Percentiles rank a stretch among this genome's conserved stretches.
phyloP scores from a whole-genome alignment of 1,140 invertebrate species.

The Eufriesea mexicana region DNA sequence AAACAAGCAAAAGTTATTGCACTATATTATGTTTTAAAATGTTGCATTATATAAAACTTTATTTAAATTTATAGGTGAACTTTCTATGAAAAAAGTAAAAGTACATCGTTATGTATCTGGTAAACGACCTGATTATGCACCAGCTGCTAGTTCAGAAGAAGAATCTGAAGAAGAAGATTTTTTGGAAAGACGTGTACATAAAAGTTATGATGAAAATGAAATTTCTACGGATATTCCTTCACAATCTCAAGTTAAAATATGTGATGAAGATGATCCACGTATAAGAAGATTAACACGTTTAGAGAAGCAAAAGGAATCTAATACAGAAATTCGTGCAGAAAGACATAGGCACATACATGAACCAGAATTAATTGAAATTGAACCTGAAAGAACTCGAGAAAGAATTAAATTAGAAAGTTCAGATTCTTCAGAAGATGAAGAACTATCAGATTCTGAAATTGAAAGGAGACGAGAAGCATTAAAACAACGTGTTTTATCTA shows the following conservation, averaged over 20 bases:
- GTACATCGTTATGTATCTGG: slow-evolving; percentile 96
- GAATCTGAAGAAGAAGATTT: slow-evolving; percentile 94
- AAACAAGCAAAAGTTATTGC: too few species aligned
- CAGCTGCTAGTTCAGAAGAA: slow-evolving; percentile 90
- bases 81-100: slow-evolving; percentile 98
- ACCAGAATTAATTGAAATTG: slow-evolving; percentile 88
- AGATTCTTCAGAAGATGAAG: slow-evolving; percentile 87
- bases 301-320: slow-evolving; percentile 84
- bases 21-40: background rate
- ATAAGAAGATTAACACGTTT: slow-evolving; percentile 85
- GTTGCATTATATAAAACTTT: background rate
- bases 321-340: slow-evolving; percentile 83
- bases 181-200: slow-evolving; percentile 84
- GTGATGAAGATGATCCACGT: slow-evolving; percentile 89
- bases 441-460: slow-evolving; percentile 91
- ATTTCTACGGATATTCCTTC: slow-evolving; percentile 52
- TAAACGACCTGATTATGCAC: slow-evolving; percentile 96
- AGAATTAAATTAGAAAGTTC: slow-evolving; percentile 78
- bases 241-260: slow-evolving; percentile 63
- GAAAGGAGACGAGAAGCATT: slow-evolving; percentile 89
- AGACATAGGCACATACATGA: slow-evolving; percentile 86
- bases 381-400: slow-evolving; percentile 71
- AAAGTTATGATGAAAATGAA: slow-evolving; percentile 67
- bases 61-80: slow-evolving; percentile 87
- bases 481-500: slow-evolving; percentile 86